These are phyloP conservation scores for Pogoniulus pusillus DNA, from an alignment of 2,797 vertebrate species.

Conservation along the genomic window DNA sequence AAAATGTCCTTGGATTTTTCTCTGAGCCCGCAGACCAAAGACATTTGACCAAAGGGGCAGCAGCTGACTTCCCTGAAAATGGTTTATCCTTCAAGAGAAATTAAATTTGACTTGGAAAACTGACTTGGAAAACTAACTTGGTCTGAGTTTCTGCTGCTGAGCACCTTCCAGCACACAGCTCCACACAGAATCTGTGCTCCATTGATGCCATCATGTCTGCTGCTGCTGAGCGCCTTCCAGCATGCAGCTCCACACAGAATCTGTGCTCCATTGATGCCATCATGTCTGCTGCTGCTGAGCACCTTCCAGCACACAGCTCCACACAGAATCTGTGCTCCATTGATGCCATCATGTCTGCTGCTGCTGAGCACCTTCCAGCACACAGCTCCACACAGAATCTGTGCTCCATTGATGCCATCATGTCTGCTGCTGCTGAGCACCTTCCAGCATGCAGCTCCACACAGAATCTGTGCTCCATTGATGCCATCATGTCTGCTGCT, in stretches of 20 bases:
- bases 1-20: background rate
- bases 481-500: too few species aligned
- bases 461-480: too few species aligned
- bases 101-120: background rate
- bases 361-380: too few species aligned
- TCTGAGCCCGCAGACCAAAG: background rate
- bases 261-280: too few species aligned
- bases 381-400: too few species aligned
- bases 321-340: too few species aligned
- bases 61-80: background rate
- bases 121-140: background rate
- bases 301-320: too few species aligned
- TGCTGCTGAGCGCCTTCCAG: background rate
- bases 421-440: background rate
- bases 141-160: background rate
- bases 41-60: background rate
- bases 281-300: too few species aligned
- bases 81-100: background rate
- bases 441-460: background rate
- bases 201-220: background rate
- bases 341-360: too few species aligned
- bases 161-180: too few species aligned
- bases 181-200: background rate
- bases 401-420: background rate
- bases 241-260: background rate